Base-by-base conservation (phyloP, 2,888 invertebrate species). In the Drosophila hamatofila region DNA sequence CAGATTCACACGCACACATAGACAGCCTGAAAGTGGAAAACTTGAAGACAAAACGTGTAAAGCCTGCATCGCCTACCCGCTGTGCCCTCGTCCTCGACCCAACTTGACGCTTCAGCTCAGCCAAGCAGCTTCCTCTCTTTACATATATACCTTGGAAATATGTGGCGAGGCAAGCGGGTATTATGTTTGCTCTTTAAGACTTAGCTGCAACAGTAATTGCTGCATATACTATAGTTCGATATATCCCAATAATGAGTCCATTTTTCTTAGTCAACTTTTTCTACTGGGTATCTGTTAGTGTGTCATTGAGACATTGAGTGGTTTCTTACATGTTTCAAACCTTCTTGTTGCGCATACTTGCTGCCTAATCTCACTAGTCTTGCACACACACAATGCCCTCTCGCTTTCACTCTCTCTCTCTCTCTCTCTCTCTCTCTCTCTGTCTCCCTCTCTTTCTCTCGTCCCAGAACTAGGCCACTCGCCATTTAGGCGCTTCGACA, bases 31-130 rank as follows among this genome's bases (percentile, higher is more conserved):
- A 51, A 60, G 63, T 75, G 59, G 68, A 59, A 65, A 59, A 65
- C 62, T 77, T 42, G 48, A 72, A 77, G 75, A 77, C 66, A 62
- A 62, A 62, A 72, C 66, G 54, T 65, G 61, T 66, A 62, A 65
- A 48, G 51, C 59, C 33, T 33, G 56, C 48, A 44, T 25, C 30
- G 27, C 25, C 39, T 23, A 6, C 42, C 25, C 55, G 16, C 18
- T 25, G 25, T 8, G 44, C n/a, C 49, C 12, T 9, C 11, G 30
- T n/a, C n/a, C 11, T 51, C 33, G 51, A n/a, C 33, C 21, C 21
- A 9, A 35, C 51, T 21, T 52, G 51, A 12, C 21, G 21, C 7
- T 18, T 5, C 21, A 12, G 23, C 23, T 21, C 37, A 9, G 30
- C 16, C 23, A 30, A 30, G 27, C 27, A 66, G 27, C 68, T 52